Percentiles rank a stretch among this genome's conserved stretches.
Conservation (phyloP, 2,113 vertebrate genomes). For the Oostethus manadensis region DNA sequence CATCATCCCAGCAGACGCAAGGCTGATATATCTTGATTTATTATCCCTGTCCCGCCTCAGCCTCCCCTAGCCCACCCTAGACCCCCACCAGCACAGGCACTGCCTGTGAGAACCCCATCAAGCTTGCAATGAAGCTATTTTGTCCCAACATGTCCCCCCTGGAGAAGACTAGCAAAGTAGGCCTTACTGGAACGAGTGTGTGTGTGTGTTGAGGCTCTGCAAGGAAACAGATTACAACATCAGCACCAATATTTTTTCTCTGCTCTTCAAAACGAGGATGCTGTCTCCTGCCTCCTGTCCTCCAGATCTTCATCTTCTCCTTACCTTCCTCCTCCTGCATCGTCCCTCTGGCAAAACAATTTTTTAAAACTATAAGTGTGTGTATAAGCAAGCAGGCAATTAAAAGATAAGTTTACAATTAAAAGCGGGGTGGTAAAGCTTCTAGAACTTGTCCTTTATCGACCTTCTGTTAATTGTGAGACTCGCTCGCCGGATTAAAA, state of each 20-base stretch:
- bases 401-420: slow-evolving; percentile 65
- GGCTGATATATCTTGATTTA: no score
- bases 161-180: slow-evolving; percentile 28
- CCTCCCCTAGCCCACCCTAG: slow-evolving; percentile 37
- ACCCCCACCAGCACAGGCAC: slow-evolving; percentile 28
- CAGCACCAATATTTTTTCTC: slow-evolving; percentile 52
- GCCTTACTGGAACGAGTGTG: slow-evolving; percentile 18
- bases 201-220: slow-evolving; percentile 33
- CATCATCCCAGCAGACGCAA: no score
- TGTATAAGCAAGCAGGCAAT: slow-evolving; percentile 42
- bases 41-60: not conserved
- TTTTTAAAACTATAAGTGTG: slow-evolving; percentile 10
- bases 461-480: slow-evolving; percentile 59
- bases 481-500: slow-evolving; percentile 52
- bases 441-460: slow-evolving; percentile 51
- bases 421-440: slow-evolving; percentile 32
- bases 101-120: slow-evolving; percentile 60
- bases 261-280: slow-evolving; percentile 46
- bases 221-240: slow-evolving; percentile 45
- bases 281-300: slow-evolving; percentile 32
- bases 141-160: slow-evolving; percentile 43
- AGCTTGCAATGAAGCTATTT: slow-evolving; percentile 7
- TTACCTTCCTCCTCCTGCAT: not conserved
- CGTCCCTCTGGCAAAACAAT: not conserved
- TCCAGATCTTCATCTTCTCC: slow-evolving; percentile 28